Evolutionary conservation across 2,888 invertebrate genomes (phyloP).

Genomic region (Tridacna crocea): DNA sequence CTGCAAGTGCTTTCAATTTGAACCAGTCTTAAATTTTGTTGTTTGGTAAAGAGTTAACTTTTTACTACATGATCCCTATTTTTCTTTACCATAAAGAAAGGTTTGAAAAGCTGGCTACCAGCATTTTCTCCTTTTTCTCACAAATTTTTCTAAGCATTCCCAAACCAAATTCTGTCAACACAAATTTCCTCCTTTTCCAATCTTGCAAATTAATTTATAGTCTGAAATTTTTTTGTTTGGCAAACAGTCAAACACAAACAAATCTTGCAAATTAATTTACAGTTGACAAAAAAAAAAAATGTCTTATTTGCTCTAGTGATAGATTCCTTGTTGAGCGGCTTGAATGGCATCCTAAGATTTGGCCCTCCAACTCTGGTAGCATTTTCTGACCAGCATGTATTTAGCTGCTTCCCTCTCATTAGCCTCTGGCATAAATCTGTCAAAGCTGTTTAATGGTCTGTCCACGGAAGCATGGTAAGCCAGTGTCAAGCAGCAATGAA

Average conservation of each 20-base stretch:
- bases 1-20: too few relatives aligned
- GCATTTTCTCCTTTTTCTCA: too few relatives aligned
- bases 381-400: constrained; percentile 96
- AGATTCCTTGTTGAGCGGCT: constrained; percentile 94
- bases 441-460: constrained; percentile 97
- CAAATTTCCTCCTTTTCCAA: not conserved
- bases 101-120: too few relatives aligned
- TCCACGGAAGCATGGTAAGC: constrained; percentile 98
- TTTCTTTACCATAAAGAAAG: not conserved
- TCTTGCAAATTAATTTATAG: not conserved
- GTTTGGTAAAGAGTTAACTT: too few relatives aligned
- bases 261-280: not conserved
- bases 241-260: not conserved
- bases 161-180: not conserved
- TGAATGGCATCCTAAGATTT: constrained; percentile 99
- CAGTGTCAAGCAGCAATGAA: constrained; percentile 99
- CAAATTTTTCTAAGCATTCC: too few relatives aligned
- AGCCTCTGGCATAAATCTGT: constrained; percentile 94
- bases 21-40: too few relatives aligned
- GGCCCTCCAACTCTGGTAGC: constrained; percentile 97
- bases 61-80: too few relatives aligned
- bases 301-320: constrained; percentile 24
- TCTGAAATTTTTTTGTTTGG: not conserved
- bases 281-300: constrained; percentile 2
- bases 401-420: constrained; percentile 97